phyloP scores from a whole-genome alignment of 2,797 vertebrate genomes.

The Valencia hispanica region DNA sequence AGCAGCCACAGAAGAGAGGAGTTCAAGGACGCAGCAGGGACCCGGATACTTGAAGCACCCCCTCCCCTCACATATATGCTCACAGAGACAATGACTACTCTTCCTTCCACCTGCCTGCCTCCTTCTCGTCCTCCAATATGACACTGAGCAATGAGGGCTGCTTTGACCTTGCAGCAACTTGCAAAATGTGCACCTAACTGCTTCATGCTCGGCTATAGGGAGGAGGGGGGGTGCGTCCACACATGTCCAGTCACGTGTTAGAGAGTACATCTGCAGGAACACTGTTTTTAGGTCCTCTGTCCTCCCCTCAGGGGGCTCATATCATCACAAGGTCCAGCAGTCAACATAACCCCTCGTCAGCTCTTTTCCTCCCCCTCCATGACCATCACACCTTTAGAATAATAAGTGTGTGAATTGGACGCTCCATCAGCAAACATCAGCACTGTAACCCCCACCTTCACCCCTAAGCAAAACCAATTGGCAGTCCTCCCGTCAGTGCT shows the following conservation, averaged over 20 bases:
- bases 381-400: constrained; percentile 58
- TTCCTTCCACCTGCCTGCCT: constrained; percentile 33
- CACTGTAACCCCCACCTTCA: constrained; percentile 27
- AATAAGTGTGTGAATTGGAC: constrained; percentile 53
- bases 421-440: constrained; percentile 36
- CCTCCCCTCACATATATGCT: not conserved
- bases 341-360: constrained; percentile 53
- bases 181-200: constrained; percentile 39
- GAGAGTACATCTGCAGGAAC: constrained; percentile 33
- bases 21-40: constrained; percentile 72
- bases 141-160: constrained; percentile 52
- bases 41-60: constrained; percentile 30
- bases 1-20: constrained; percentile 33
- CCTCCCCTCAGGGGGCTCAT: constrained; percentile 35
- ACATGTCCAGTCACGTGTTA: constrained; percentile 5
- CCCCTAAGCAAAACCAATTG: constrained; percentile 50
- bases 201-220: constrained; percentile 13
- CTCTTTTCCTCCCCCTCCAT: constrained; percentile 24
- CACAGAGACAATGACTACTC: constrained; percentile 54
- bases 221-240: constrained; percentile 18
- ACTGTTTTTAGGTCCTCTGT: constrained; percentile 28
- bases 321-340: constrained; percentile 64
- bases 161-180: constrained; percentile 63
- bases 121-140: constrained; percentile 50
- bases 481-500: constrained; percentile 32